A percentile compares a stretch with the other conserved stretches of the same genome.
These are phyloP conservation scores for Cassiopea andromeda DNA, from an alignment of 30 jellyfish, hydroid and myxozoan genomes.

Conservation along the genomic window DNA sequence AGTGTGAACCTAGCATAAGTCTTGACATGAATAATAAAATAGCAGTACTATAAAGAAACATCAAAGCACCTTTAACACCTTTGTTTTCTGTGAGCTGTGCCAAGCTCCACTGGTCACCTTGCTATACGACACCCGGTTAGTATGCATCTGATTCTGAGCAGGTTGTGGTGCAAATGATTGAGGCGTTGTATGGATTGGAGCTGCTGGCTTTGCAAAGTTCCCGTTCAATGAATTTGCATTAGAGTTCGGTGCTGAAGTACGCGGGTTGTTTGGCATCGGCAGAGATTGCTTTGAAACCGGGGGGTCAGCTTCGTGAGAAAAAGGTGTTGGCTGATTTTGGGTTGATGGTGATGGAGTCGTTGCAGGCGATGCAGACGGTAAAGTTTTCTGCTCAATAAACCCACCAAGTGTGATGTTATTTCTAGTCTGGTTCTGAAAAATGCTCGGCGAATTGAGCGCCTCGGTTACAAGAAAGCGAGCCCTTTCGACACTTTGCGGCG, in stretches of 20 bases:
- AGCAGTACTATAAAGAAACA: background rate
- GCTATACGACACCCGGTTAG: slow-evolving; percentile 77
- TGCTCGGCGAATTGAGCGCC: slow-evolving; percentile 98
- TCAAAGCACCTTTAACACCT: slow-evolving; percentile 28
- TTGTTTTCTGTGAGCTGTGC: slow-evolving; percentile 50
- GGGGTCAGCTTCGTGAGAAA: slow-evolving; percentile 21
- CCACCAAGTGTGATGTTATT: slow-evolving; percentile 82
- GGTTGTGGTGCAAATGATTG: slow-evolving; percentile 48
- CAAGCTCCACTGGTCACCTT: slow-evolving; percentile 85
- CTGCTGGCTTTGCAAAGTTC: background rate
- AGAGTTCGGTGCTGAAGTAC: slow-evolving; percentile 35
- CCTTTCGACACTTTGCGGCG: slow-evolving; percentile 89
- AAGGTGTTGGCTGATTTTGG: slow-evolving; percentile 20
- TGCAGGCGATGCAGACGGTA: slow-evolving; percentile 42
- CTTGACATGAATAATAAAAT: background rate
- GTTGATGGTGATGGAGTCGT: slow-evolving; percentile 45
- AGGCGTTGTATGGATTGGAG: background rate
- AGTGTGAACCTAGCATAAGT: too few species aligned
- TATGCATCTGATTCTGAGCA: slow-evolving; percentile 13
- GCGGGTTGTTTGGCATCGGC: slow-evolving; percentile 52
- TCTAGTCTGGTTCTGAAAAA: slow-evolving; percentile 71
- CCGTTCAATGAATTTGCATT: slow-evolving; percentile 7
- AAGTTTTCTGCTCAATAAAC: slow-evolving; percentile 74
- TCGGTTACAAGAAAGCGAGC: slow-evolving; percentile 96
- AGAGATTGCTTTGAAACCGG: slow-evolving; percentile 63